phyloP scores from a whole-genome alignment of 2,888 invertebrate species.

The Idaea dimidiata region DNA sequence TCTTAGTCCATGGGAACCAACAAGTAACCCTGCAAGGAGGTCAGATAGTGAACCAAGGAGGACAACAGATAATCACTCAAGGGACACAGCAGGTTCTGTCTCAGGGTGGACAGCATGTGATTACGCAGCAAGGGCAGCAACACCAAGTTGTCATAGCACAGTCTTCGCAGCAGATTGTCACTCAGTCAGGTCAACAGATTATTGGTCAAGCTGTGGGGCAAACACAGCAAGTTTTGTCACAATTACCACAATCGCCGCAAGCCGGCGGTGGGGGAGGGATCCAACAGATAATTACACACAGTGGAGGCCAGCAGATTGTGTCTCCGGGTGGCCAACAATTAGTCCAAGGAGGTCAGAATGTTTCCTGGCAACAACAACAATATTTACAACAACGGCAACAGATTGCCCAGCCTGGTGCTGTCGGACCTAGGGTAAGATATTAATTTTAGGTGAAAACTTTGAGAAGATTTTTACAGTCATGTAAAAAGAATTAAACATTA shows the following conservation, averaged over 20 bases:
- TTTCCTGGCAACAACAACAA: constrained; percentile 76
- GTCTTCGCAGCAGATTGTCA: constrained; percentile 73
- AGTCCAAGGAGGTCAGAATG: constrained; percentile 70
- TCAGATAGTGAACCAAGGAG: constrained; percentile 69
- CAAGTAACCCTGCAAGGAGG: constrained; percentile 74
- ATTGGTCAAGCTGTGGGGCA: constrained; percentile 67
- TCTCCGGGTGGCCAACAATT: constrained; percentile 72
- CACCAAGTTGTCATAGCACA: constrained; percentile 76
- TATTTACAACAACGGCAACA: constrained; percentile 76
- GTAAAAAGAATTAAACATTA: constrained; percentile 13
- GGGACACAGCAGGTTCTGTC: constrained; percentile 70
- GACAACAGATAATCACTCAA: constrained; percentile 69
- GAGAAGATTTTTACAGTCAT: constrained; percentile 1
- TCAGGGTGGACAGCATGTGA: constrained; percentile 74
- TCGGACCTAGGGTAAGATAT: constrained; percentile 71
- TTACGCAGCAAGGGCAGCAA: constrained; percentile 71
- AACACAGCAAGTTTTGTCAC: constrained; percentile 66
- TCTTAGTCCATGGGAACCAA: constrained; percentile 74
- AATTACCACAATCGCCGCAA: constrained; percentile 70
- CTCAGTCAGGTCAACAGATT: constrained; percentile 72
- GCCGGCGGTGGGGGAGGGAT: constrained; percentile 64
- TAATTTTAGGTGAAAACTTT: constrained; percentile 8
- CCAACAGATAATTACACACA: constrained; percentile 76
- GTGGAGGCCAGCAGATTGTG: constrained; percentile 72
- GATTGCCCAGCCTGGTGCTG: constrained; percentile 73